Evolutionary conservation across 1,140 invertebrate genomes (phyloP), one percentile per base, ranked within the genome.

Genomic region (Anastrepha ludens): DNA sequence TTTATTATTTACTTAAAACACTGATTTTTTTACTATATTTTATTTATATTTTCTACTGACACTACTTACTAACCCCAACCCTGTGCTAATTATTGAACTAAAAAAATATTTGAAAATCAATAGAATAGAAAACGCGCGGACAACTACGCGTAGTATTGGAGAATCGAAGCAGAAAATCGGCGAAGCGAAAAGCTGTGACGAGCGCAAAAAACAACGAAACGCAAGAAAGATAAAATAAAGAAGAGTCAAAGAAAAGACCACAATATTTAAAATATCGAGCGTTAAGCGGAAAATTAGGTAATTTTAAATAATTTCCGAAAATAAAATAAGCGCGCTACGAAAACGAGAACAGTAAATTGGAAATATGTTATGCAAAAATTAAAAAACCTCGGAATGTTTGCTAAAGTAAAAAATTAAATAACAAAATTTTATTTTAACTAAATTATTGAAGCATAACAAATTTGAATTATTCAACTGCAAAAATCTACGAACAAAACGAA

Each of bases 41-140:
- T 55, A 7, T 15, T 74, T 81, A n/a, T 81, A n/a, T 55, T 81
- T 81, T 81, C 74, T 50, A 17, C 8, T 55, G n/a, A 55, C 41
- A 11, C 44, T 81, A 55, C 20, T n/a, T 29, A 50, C 74, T 55
- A 81, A 81, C 74, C 47, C 7, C 9, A 8, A 81, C 50, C 44
- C 1, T 81, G 17, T 81, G 47, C 74, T 81, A 81, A 81, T 81
- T 81, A 81, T 20, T 81, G n/a, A 55, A 55, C 47, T 29, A 74
- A 74, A 65, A 65, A 65, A 65, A 74, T 74, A 15, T 70, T 70
- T 70, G 44, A 58, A 81, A 81, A 81, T 81, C 74, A 81, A 81
- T 81, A 81, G 55, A 81, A 20, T 81, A 74, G 67, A 74, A 74
- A 74, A 47, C 67, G 67, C 67, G 67, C 39, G 15, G 67, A 20